Percentiles rank a stretch among this genome's conserved stretches.
These are phyloP conservation scores for Lutraria lutraria DNA, from an alignment of 2,888 invertebrate species.

Conservation along the genomic window DNA sequence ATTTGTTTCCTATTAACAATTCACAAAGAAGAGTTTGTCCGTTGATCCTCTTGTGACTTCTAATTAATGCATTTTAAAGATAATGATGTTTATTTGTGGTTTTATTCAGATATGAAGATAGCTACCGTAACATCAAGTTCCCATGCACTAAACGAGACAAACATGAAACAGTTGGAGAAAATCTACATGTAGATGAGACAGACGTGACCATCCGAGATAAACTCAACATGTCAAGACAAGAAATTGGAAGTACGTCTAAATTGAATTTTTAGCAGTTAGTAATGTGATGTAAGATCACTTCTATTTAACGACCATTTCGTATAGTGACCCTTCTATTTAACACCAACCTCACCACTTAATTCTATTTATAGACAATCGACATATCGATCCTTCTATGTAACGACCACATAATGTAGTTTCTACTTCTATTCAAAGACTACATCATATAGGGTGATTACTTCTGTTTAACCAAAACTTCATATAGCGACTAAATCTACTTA, in stretches of 20 bases:
- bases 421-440: too few species aligned
- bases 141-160: neutral
- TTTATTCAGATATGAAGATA: neutral
- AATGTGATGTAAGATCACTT: neutral
- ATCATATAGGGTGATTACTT: too few species aligned
- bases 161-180: neutral
- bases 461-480: too few species aligned
- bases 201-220: neutral
- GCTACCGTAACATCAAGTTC: neutral
- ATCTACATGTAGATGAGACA: neutral
- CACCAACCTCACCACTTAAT: too few species aligned
- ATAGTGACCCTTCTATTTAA: neutral
- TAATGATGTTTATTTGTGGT: neutral
- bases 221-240: neutral
- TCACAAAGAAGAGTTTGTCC: neutral
- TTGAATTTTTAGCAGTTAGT: neutral
- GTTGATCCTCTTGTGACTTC: neutral
- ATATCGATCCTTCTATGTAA: too few species aligned
- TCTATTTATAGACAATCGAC: too few species aligned
- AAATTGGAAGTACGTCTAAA: neutral
- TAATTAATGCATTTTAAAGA: neutral
- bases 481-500: too few species aligned
- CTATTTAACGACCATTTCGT: neutral
- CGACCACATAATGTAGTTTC: too few species aligned
- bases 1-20: neutral